Conservation (phyloP, 2,113 vertebrate species). For the Campylomormyrus tamandua region DNA sequence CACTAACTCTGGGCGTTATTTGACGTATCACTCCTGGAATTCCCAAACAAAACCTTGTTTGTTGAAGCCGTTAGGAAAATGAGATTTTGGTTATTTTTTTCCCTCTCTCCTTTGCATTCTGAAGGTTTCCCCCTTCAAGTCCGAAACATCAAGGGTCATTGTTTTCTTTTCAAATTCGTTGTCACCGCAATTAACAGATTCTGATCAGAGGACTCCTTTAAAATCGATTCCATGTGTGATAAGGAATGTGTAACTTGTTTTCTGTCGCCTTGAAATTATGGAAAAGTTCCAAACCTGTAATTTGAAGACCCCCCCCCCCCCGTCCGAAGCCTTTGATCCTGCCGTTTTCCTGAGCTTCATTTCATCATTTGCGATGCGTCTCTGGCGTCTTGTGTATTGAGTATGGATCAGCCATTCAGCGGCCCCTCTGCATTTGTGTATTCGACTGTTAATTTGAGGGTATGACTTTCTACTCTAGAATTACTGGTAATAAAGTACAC, state of each 20-base stretch:
- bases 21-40: conserved; percentile 36
- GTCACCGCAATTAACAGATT: conserved; percentile 66
- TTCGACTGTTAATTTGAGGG: conserved; percentile 42
- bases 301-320: conserved; percentile 52
- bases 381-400: conserved; percentile 48
- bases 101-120: conserved; percentile 11
- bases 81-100: conserved; percentile 19
- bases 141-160: conserved; percentile 58
- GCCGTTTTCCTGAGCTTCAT: conserved; percentile 55
- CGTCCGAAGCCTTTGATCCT: conserved; percentile 74
- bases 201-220: conserved; percentile 60
- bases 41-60: conserved; percentile 40
- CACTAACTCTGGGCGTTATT: conserved; percentile 25
- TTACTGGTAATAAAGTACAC: conserved; percentile 49
- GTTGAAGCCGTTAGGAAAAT: conserved; percentile 39
- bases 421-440: conserved; percentile 51
- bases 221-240: conserved; percentile 74
- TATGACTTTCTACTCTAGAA: conserved; percentile 57
- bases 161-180: conserved; percentile 68
- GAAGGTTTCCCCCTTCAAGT: conserved; percentile 11
- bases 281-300: conserved; percentile 75
- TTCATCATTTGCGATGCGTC: conserved; percentile 51
- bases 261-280: conserved; percentile 64
- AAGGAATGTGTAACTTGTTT: conserved; percentile 64
- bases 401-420: conserved; percentile 49